Evolutionary conservation across 2,797 vertebrate genomes (phyloP).

Genomic region (Heteromormyrus szaboi): DNA sequence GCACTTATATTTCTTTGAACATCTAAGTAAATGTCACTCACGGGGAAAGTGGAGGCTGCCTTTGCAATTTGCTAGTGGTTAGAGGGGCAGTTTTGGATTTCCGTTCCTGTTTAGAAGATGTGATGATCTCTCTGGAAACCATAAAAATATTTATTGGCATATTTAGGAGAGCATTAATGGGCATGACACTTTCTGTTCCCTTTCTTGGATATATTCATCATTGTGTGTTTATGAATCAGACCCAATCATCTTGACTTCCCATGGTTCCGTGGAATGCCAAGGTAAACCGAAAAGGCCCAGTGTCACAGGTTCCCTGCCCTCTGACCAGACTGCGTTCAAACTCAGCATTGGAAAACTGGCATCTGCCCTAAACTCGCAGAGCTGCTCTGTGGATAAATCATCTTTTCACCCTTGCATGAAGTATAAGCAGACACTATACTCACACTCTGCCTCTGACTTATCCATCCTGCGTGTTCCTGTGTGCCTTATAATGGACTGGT

Average conservation of each 20-base stretch:
- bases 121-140: neutral
- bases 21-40: neutral
- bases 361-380: slow-evolving; percentile 34
- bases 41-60: neutral
- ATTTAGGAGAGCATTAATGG: neutral
- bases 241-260: slow-evolving; percentile 36
- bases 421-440: neutral
- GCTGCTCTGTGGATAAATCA: slow-evolving; percentile 40
- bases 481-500: neutral
- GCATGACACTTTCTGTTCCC: slow-evolving; percentile 1
- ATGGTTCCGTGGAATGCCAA: slow-evolving; percentile 33
- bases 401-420: neutral
- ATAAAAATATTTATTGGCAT: neutral
- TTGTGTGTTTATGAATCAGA: slow-evolving; percentile 32
- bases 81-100: neutral
- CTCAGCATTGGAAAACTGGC: slow-evolving; percentile 24
- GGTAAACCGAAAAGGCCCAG: slow-evolving; percentile 39
- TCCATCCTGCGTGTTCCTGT: neutral
- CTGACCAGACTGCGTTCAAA: slow-evolving; percentile 39
- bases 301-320: slow-evolving; percentile 14
- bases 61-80: neutral
- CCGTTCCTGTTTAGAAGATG: neutral
- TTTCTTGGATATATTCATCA: neutral
- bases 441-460: neutral
- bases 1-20: neutral